Evolutionary conservation across 2,888 invertebrate species (phyloP), one percentile per base, ranked within the genome.

Genomic region (Gari tellinella): DNA sequence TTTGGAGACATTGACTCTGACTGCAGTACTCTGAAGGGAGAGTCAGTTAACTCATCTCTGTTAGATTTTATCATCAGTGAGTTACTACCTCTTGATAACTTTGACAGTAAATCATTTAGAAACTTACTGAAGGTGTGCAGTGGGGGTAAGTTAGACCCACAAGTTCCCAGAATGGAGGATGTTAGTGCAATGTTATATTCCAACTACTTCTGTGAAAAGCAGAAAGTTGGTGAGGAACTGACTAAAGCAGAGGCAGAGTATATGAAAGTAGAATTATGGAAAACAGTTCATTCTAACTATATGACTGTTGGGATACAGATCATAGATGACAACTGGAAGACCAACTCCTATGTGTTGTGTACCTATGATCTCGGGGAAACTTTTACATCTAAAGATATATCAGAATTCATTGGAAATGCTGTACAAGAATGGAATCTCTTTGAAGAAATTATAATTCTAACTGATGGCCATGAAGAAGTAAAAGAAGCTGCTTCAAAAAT

Each of bases 221-320:
- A 66, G 23, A 70, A 66, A 10, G 45, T 77, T 23, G 43, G 55
- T 1, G 57, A 53, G 7, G 21, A 43, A 10, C 19, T 80, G 14
- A 23, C 62, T 31, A 53, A 57, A 21, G 63, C 58, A 12, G 56
- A 60, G 2, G 55, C 69, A 40, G 69, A 68, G n/a, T 66, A 73
- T 17, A 45, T 74, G 21, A 72, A 76, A n/a, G 21, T 61, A 3
- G 80, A 82, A 40, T 21, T 72, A 7, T 82, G 82, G 82, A 64
- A 62, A 46, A 68, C 76, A 25, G n/a, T 49, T n/a, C 55, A 53
- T 14, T 45, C 65, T 10, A 61, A 41, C 19, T 72, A 58, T 23
- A 51, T 76, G 51, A 76, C 78, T 10, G 55, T 75, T 12, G 58
- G 58, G 2, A 69, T 56, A 12, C 72, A 78, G 23, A 31, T 74